A percentile compares a stretch with the other conserved stretches of the same genome.
Conservation (phyloP, 2,888 invertebrate genomes). For the Noctua janthina region DNA sequence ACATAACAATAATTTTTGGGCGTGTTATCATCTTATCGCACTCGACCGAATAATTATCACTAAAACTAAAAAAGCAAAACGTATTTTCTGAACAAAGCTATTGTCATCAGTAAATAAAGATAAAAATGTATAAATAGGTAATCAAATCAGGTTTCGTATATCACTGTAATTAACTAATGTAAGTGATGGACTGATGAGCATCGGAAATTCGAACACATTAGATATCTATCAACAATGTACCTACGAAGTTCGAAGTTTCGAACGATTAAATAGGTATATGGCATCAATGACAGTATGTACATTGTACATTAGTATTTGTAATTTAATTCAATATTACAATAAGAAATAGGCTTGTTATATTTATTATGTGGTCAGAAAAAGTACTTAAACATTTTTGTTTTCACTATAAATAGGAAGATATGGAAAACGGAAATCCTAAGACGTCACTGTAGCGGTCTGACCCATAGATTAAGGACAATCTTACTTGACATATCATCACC, state of each 20-base stretch:
- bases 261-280: no score
- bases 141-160: conserved; percentile 6
- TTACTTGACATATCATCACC: background rate
- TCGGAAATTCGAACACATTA: background rate
- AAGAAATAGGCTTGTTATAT: background rate
- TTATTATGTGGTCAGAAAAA: background rate
- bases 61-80: conserved; percentile 25
- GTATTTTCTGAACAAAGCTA: conserved; percentile 8
- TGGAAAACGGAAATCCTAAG: background rate
- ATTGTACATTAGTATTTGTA: background rate
- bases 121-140: conserved; percentile 31
- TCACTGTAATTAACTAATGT: conserved; percentile 20
- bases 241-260: no score
- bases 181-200: background rate
- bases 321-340: background rate
- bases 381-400: background rate
- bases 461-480: background rate
- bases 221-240: no score
- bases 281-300: no score
- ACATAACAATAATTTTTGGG: conserved; percentile 22
- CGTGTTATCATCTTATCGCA: conserved; percentile 20
- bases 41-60: conserved; percentile 33
- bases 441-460: background rate
- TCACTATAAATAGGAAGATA: background rate
- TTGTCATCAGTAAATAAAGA: conserved; percentile 10